phyloP scores from a whole-genome alignment of 2,113 vertebrate species.

The Corythornis vintsioides region DNA sequence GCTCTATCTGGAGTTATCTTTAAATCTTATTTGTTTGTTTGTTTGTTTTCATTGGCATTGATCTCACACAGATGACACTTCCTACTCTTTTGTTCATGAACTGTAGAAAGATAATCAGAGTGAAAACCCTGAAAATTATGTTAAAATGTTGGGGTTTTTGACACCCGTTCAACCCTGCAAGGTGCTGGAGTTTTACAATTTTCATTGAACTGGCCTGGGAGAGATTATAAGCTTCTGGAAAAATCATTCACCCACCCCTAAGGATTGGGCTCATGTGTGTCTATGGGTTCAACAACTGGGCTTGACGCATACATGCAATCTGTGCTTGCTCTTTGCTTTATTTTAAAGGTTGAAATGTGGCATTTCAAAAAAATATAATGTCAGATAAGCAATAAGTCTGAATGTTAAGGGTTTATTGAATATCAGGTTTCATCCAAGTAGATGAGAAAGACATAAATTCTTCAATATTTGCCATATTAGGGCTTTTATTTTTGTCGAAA shows the following conservation, averaged over 20 bases:
- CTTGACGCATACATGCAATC: neutral
- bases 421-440: neutral
- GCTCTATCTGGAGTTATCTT: neutral
- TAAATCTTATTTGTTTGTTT: neutral
- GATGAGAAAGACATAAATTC: slow-evolving; percentile 3
- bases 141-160: neutral
- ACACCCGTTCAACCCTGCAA: neutral
- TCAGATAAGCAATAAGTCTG: slow-evolving; percentile 9
- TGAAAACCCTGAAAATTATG: neutral
- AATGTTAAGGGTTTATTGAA: slow-evolving; percentile 37
- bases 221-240: neutral
- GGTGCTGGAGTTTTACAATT: neutral
- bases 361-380: slow-evolving; percentile 46
- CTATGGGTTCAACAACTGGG: neutral
- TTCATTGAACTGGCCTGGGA: neutral
- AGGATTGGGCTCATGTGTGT: neutral
- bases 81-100: neutral
- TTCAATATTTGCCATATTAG: neutral
- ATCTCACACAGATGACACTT: neutral
- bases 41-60: neutral
- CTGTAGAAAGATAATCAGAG: neutral
- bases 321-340: slow-evolving; percentile 10
- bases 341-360: slow-evolving; percentile 51
- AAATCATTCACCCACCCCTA: neutral
- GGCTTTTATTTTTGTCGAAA: neutral